These are phyloP conservation scores for Shinisaurus crocodilurus DNA, from an alignment of 2,113 vertebrate species.

Conservation along the genomic window DNA sequence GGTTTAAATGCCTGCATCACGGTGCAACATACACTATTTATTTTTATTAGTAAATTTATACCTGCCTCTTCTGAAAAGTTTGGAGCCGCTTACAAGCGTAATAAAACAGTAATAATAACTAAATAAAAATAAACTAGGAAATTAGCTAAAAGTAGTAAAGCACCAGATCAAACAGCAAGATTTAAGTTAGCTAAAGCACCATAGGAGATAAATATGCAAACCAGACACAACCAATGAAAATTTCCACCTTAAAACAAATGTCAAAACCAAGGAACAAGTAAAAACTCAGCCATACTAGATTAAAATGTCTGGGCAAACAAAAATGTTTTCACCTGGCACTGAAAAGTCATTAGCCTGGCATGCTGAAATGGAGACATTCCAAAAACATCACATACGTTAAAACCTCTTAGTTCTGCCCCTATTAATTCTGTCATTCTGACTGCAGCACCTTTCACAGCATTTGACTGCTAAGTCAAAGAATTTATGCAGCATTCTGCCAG, in stretches of 20 bases:
- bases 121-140: background rate
- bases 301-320: background rate
- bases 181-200: background rate
- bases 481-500: conserved; percentile 3
- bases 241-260: background rate
- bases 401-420: background rate
- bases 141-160: background rate
- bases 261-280: background rate
- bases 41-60: background rate
- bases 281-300: background rate
- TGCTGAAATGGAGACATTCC: background rate
- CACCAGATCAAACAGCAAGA: background rate
- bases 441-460: background rate
- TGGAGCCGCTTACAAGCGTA: background rate
- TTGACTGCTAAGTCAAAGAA: background rate
- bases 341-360: background rate
- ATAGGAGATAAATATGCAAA: background rate
- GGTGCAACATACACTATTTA: background rate
- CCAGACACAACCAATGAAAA: background rate
- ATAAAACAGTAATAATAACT: background rate
- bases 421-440: conserved; percentile 6
- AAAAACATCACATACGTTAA: background rate
- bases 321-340: background rate
- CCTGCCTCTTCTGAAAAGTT: background rate
- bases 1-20: background rate